phyloP scores from a whole-genome alignment of 2,113 vertebrate species.

The Baryphthengus martii region DNA sequence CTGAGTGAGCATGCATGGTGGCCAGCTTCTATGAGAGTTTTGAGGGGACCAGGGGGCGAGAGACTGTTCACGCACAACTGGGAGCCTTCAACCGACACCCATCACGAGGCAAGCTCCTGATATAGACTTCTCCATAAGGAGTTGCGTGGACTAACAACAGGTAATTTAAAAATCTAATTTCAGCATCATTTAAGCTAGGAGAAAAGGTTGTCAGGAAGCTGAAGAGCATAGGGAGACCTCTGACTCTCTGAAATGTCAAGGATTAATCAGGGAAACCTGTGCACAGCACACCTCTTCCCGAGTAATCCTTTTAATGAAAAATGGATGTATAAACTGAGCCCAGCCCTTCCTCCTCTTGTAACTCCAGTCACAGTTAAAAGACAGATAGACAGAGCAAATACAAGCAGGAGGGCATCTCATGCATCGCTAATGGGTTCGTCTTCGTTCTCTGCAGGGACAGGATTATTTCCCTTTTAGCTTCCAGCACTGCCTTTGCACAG shows the following conservation, averaged over 20 bases:
- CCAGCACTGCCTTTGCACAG: constrained; percentile 1
- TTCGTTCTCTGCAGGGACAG: neutral
- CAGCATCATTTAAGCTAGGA: neutral
- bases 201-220: neutral
- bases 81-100: neutral
- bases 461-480: neutral
- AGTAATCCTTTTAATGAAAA: neutral
- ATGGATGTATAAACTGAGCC: neutral
- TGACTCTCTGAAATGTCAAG: constrained; percentile 8
- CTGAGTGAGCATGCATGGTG: accelerated
- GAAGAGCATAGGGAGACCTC: neutral
- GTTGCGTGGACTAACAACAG: neutral
- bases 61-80: accelerated
- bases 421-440: neutral
- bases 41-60: neutral
- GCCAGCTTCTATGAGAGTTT: accelerated
- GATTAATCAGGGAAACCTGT: neutral
- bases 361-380: neutral
- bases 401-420: accelerated
- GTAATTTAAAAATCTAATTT: constrained; percentile 10
- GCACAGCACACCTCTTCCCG: neutral
- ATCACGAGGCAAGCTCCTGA: neutral
- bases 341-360: neutral
- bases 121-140: neutral
- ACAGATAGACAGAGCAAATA: neutral